Evolutionary conservation across 2,797 vertebrate genomes (phyloP).

Genomic region (Anas acuta): DNA sequence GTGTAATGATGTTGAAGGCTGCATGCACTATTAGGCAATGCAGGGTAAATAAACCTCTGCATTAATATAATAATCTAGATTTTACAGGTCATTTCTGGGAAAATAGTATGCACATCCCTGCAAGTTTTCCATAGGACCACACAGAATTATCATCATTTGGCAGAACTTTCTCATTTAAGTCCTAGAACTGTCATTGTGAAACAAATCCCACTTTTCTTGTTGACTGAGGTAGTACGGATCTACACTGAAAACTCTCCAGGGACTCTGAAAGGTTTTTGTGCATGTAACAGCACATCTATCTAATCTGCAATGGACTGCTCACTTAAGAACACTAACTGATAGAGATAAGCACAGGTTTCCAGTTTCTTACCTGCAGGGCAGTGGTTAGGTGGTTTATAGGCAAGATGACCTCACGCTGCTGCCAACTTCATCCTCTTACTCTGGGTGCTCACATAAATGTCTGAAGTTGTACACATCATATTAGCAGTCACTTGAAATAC

Average conservation of each 20-base stretch:
- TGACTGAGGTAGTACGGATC: slow-evolving; percentile 4
- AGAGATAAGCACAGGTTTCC: slow-evolving; percentile 29
- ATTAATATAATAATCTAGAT: background rate
- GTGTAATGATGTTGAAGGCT: background rate
- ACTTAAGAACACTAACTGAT: background rate
- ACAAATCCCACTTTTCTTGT: background rate
- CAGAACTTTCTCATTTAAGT: slow-evolving; percentile 25
- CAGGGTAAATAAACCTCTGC: background rate
- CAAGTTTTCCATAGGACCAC: background rate
- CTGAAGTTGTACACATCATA: slow-evolving; percentile 41
- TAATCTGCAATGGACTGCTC: background rate
- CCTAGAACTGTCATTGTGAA: slow-evolving; percentile 44
- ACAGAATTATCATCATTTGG: background rate
- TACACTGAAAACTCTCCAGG: slow-evolving; percentile 33
- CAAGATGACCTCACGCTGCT: slow-evolving; percentile 19
- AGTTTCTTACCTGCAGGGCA: slow-evolving; percentile 48
- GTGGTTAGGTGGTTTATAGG: background rate
- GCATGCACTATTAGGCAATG: background rate
- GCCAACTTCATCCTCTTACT: slow-evolving; percentile 16
- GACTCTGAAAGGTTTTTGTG: slow-evolving; percentile 10
- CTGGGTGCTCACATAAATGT: background rate
- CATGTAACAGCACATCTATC: slow-evolving; percentile 9
- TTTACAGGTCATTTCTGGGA: background rate
- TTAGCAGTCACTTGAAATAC: slow-evolving; percentile 13
- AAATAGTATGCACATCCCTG: background rate